Base-by-base conservation (phyloP, 2,888 invertebrate genomes). In the Nasonia oneida region DNA sequence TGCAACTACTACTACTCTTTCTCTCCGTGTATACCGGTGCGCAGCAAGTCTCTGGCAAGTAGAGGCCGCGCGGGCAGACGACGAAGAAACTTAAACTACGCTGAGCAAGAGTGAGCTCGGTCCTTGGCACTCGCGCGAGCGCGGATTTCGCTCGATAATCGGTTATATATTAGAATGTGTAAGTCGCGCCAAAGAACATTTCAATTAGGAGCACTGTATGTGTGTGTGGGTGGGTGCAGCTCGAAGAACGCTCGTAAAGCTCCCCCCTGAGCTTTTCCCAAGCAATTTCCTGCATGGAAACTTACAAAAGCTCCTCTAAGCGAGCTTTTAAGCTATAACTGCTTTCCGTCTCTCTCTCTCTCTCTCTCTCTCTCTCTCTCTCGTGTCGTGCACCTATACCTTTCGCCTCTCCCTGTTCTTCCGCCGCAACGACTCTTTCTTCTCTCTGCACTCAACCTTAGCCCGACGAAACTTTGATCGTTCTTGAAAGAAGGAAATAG, bases 31-130 rank as follows among this genome's bases (percentile, higher is more conserved):
- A 0, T 47, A 12, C 42, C 8, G 42, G 12, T 47, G 10, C 12
- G 10, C 12, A 12, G 47, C 47, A 47, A 47, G 47, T 47, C 47
- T 47, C 1, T 10, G 10, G 82, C 71, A 70, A 12, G 39, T 33
- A 77, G 15, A 42, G n/a, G 15, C 37, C 18, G 23, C 1, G 37
- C 5, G 33, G n/a, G 74, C 4, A 67, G 75, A 15, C 50, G 53
- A 81, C 87, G 88, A 87, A 86, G 89, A 87, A 90, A 90, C 90
- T 89, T 90, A 89, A 91, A 91, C 91, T 91, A 90, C 89, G 89
- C 87, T 88, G 8, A 67, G 67, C 67, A 75, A 70, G 76, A 29
- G 53, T 42, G 67, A 67, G 71, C 76, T 23, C 23, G 23, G 23
- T 23, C 23, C 23, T 23, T 23, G 23, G 23, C 23, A 23, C 23